Evolutionary conservation across 2,797 vertebrate genomes (phyloP), one percentile per base, ranked within the genome.

Genomic region (Heliangelus exortis): DNA sequence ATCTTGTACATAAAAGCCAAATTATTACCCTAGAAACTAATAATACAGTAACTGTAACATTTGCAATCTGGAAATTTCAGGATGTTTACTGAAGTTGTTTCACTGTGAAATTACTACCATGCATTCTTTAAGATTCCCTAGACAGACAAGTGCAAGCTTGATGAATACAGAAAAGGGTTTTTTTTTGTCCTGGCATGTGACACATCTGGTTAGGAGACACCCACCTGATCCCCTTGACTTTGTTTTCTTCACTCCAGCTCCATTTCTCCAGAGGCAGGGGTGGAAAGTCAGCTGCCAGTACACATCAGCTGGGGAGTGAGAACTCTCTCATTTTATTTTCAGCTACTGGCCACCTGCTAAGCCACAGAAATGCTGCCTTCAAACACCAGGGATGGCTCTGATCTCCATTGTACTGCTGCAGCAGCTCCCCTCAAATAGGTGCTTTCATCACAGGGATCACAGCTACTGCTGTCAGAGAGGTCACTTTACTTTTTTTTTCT

Each of bases 81-180:
- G 59, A 95, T 90, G 87, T 84, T 95, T 94, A 84, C 73, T 84
- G 90, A 93, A 97, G 77, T 94, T 93, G 86, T 94, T 97, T 96
- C 85, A 77, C 84, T 82, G 39, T 76, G 61, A 96, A 97, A 96
- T 96, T 94, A 75, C 76, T 79, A 90, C 85, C 22, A 8, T 77
- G 69, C 67, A 61, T 68, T 96, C 71, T 66, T 84, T 59, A 78
- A 79, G 57, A 79, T 75, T 89, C 92, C 94, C 90, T 48, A 83
- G 89, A 82, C 78, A 48, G 87, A 20, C 15, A 31, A 88, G 68
- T 0, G 0, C 61, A 84, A 80, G 62, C 78, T 84, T 4, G 2
- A 68, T 87, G 87, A 95, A 92, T 41, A 84, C 41, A 74, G 83
- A 95, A 36, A 36, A 66, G 62, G 59, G 25, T 25, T 28, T 51